phyloP scores from a whole-genome alignment of 2,113 vertebrate species.

The Cinclus mexicanus region DNA sequence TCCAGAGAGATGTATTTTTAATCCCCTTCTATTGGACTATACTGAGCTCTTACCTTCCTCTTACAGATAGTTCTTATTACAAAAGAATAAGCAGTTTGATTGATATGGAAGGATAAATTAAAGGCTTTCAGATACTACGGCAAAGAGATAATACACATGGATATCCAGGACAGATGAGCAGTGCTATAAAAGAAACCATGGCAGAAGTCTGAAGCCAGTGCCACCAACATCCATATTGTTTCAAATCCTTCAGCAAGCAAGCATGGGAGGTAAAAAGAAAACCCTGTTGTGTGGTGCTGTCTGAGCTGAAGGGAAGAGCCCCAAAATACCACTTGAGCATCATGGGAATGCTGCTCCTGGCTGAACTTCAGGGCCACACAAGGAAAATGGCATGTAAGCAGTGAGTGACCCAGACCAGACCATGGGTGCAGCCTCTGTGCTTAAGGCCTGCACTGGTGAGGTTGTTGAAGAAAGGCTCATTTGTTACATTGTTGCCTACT shows the following conservation, averaged over 20 bases:
- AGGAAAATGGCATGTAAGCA: neutral
- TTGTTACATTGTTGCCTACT: neutral
- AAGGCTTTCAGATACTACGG: neutral
- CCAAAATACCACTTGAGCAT: neutral
- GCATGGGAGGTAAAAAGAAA: neutral
- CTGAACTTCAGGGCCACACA: neutral
- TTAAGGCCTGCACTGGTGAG: neutral
- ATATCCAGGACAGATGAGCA: neutral
- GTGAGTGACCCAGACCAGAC: neutral
- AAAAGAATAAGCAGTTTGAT: neutral
- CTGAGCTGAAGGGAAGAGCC: neutral
- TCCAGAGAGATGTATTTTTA: neutral
- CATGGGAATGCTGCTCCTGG: neutral
- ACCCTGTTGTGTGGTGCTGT: neutral
- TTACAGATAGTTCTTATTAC: neutral
- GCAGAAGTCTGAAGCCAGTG: neutral
- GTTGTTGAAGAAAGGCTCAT: neutral
- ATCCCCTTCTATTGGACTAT: neutral
- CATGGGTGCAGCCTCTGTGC: neutral
- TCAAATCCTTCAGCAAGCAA: neutral
- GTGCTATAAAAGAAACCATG: neutral
- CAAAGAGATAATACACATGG: neutral
- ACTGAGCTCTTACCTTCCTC: neutral
- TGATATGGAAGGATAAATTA: neutral
- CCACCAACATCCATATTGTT: neutral